Evolutionary conservation across 2,113 vertebrate species (phyloP), one percentile per base, ranked within the genome.

Genomic region (Oncorhynchus tshawytscha): DNA sequence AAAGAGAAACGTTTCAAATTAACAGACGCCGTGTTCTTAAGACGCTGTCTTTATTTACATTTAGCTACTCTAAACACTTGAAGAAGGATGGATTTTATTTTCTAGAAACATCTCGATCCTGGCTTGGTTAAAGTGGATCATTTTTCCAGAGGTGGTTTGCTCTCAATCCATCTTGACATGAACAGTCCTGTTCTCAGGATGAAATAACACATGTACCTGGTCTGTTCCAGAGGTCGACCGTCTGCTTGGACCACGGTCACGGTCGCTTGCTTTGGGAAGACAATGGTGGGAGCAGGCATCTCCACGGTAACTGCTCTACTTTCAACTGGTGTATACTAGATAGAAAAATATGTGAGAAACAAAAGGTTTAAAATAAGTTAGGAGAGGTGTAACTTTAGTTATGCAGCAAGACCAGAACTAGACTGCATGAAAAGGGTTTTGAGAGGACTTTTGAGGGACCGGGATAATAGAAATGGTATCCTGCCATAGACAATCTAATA

Each of bases 231-330:
- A 13, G 85, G 90, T 76, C 90, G 89, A 7, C 87, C 85, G 54
- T 96, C 94, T 87, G 85, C 90, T 54, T 94, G 92, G 62, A 88
- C 31, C 0, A 78, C 66, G 66, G 84, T 75, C 0, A 78, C 66
- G 64, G 84, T 74, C 73, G 90, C 90, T 88, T 95, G 92, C 85
- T 94, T 94, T 51, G 95, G 96, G 82, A 97, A 94, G 81, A 98
- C 81, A 54, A 97, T 96, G 48, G 95, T 91, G 72, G 97, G 96
- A 62, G 92, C 89, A 3, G 82, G 89, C 84, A 92, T 89, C 78
- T 94, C 90, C 31, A 92, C 5, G 16, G 51, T 88, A 74, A 82
- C 88, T 7, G 88, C 71, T 84, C 88, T 89, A 72, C 85, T 91
- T 85, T 93, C 89, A 48, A 77, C 69, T 39, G 91, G 78, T 39